These are phyloP conservation scores for Nerophis lumbriciformis DNA, from an alignment of 2,113 vertebrate genomes.

Conservation along the genomic window DNA sequence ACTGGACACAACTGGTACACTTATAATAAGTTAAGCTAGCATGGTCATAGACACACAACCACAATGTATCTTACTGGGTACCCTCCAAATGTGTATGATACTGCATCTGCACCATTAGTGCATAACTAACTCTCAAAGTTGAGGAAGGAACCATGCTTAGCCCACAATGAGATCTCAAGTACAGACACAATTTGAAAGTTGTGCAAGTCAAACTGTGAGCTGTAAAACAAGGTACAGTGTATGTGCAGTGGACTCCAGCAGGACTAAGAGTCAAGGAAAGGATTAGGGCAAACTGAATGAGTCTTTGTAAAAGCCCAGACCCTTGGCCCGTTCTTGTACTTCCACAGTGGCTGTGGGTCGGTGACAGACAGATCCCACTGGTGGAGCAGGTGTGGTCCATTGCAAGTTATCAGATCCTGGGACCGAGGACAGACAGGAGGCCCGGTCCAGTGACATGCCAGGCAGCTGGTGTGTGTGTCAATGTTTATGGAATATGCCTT, in stretches of 20 bases:
- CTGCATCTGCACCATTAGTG: no score
- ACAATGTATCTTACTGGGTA: neutral
- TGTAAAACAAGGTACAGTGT: no score
- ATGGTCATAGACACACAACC: neutral
- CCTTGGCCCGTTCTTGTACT: slow-evolving; percentile 28
- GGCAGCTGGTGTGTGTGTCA: slow-evolving; percentile 72
- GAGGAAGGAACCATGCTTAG: neutral
- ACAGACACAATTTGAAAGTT: slow-evolving; percentile 2
- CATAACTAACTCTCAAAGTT: no score
- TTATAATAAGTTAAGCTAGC: neutral
- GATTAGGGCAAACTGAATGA: slow-evolving; percentile 18
- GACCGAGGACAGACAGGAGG: slow-evolving; percentile 39
- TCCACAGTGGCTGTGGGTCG: slow-evolving; percentile 24
- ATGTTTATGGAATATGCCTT: slow-evolving; percentile 77
- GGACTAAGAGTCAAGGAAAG: neutral
- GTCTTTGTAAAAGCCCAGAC: slow-evolving; percentile 31
- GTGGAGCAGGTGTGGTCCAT: slow-evolving; percentile 62
- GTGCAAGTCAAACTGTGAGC: neutral
- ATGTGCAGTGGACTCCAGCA: no score
- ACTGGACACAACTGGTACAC: no score
- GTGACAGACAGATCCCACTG: slow-evolving; percentile 67
- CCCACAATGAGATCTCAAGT: neutral
- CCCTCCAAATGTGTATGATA: neutral
- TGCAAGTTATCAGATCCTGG: slow-evolving; percentile 50
- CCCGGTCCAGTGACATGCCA: slow-evolving; percentile 29